Evolutionary conservation across 2,888 invertebrate species (phyloP).

Genomic region (Caenorhabditis plicata): DNA sequence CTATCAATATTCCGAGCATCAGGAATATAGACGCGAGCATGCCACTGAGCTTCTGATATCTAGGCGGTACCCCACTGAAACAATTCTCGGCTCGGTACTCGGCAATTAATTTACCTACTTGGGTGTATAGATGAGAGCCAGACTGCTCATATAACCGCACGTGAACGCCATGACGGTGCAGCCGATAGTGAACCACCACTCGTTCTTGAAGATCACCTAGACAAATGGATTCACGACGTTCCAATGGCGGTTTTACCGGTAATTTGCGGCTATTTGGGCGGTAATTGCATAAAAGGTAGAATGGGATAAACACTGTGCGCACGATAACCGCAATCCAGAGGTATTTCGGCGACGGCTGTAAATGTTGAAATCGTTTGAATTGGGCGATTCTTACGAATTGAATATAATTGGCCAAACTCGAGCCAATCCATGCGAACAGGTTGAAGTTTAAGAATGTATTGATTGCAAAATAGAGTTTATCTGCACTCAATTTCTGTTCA

Average conservation of each 20-base stretch:
- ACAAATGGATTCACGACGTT: no score
- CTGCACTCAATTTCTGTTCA: conserved; percentile 2
- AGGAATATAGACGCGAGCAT: conserved; percentile 42
- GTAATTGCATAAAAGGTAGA: conserved; percentile 89
- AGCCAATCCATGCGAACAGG: conserved; percentile 87
- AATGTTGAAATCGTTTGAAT: no score
- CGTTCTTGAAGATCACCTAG: conserved; percentile 76
- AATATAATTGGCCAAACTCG: conserved; percentile 78
- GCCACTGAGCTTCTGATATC: conserved; percentile 41
- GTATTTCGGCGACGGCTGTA: conserved; percentile 78
- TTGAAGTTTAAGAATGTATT: conserved; percentile 94
- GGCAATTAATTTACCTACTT: no score
- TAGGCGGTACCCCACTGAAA: conserved; percentile 32
- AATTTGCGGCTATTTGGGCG: conserved; percentile 69
- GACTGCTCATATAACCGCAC: conserved; percentile 88
- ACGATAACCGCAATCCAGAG: conserved; percentile 77
- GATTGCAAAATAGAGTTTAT: conserved; percentile 70
- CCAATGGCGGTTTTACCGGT: no score
- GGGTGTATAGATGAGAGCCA: conserved; percentile 89
- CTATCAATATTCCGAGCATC: conserved; percentile 39
- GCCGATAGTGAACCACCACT: conserved; percentile 67
- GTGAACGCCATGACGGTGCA: conserved; percentile 79
- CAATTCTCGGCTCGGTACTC: no score
- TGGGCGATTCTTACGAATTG: conserved; percentile 74
- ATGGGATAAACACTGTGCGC: conserved; percentile 81